A percentile compares a stretch with the other conserved stretches of the same genome.
Evolutionary conservation across 2,888 invertebrate species (phyloP).

Genomic region (Parnassius apollo): DNA sequence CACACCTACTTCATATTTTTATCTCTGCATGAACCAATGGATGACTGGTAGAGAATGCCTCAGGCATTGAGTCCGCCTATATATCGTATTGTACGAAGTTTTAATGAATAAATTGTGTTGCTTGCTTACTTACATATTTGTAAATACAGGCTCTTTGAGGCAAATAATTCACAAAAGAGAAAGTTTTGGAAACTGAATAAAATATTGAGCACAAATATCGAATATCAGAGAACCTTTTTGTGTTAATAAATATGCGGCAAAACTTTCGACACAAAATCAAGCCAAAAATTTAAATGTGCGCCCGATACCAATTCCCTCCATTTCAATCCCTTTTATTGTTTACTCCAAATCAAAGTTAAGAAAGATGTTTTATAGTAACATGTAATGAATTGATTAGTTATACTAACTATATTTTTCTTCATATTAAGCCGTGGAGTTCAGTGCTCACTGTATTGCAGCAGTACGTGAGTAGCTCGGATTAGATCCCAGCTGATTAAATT

Average conservation of each 20-base stretch:
- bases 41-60: too few relatives aligned
- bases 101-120: too few relatives aligned
- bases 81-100: too few relatives aligned
- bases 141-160: slow-evolving; percentile 2
- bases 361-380: slow-evolving; percentile 14
- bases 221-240: slow-evolving; percentile 23
- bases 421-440: too few relatives aligned
- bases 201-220: slow-evolving; percentile 20
- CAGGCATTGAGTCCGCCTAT: too few relatives aligned
- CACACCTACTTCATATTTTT: too few relatives aligned
- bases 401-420: background rate
- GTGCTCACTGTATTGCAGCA: too few relatives aligned
- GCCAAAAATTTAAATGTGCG: slow-evolving; percentile 18
- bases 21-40: too few relatives aligned
- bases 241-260: slow-evolving; percentile 22
- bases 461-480: too few relatives aligned
- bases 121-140: background rate
- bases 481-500: too few relatives aligned
- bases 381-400: slow-evolving; percentile 8
- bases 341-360: slow-evolving; percentile 16
- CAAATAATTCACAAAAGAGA: slow-evolving; percentile 15
- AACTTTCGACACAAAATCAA: slow-evolving; percentile 22
- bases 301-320: slow-evolving; percentile 20
- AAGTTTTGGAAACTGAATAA: slow-evolving; percentile 20
- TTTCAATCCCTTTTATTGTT: slow-evolving; percentile 14